Percentiles rank a stretch among this genome's conserved stretches.
Evolutionary conservation across 1,140 invertebrate species (phyloP).

Genomic region (Holotrichia oblita): DNA sequence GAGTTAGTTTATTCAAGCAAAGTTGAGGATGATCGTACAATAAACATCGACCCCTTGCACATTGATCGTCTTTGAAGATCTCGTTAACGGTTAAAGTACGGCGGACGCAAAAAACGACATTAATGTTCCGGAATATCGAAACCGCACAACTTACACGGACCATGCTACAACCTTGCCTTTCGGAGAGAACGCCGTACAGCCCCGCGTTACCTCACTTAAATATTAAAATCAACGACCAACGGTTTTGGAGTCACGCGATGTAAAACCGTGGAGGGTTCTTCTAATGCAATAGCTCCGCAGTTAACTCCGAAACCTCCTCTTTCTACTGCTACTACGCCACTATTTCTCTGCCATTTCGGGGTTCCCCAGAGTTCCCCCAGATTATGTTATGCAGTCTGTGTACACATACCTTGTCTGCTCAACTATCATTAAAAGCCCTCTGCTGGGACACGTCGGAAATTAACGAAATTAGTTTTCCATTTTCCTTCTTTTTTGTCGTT

Average conservation of each 20-base stretch:
- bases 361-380: too few relatives aligned
- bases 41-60: too few relatives aligned
- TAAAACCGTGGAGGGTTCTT: background rate
- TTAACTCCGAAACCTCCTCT: background rate
- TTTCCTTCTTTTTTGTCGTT: background rate
- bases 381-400: too few relatives aligned
- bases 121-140: conserved; percentile 8
- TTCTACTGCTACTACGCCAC: too few relatives aligned
- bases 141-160: background rate
- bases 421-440: conserved; percentile 12
- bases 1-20: too few relatives aligned
- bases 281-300: background rate
- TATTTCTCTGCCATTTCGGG: too few relatives aligned
- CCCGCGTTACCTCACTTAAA: background rate
- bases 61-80: background rate
- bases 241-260: background rate
- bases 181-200: background rate
- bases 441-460: background rate
- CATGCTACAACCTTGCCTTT: background rate
- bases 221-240: background rate
- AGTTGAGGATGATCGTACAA: background rate
- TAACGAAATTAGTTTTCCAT: conserved; percentile 6
- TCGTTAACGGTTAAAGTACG: background rate
- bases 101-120: background rate
- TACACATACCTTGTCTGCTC: background rate